Conservation (phyloP, 2,797 vertebrate genomes). For the Thalassophryne amazonica region DNA sequence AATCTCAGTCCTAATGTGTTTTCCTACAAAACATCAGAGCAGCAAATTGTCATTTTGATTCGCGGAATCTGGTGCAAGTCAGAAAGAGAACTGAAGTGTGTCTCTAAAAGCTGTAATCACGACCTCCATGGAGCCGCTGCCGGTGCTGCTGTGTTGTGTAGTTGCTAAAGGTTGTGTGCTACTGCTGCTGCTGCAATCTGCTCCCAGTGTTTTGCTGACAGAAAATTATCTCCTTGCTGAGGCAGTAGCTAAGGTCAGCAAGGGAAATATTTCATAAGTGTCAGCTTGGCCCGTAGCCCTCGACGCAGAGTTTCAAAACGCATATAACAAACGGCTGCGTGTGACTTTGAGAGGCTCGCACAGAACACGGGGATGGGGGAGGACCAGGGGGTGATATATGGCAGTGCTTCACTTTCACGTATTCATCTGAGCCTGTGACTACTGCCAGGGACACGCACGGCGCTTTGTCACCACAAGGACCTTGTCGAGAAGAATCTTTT, state of each 20-base stretch:
- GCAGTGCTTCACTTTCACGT: slow-evolving; percentile 69
- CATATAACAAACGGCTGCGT: slow-evolving; percentile 66
- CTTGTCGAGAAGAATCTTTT: slow-evolving; percentile 53
- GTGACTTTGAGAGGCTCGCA: slow-evolving; percentile 63
- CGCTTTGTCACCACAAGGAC: slow-evolving; percentile 77
- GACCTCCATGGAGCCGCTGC: slow-evolving; percentile 68
- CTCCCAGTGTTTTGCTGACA: slow-evolving; percentile 54
- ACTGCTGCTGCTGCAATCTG: slow-evolving; percentile 30
- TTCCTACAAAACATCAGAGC: no score
- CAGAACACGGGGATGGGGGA: slow-evolving; percentile 7
- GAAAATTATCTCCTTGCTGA: slow-evolving; percentile 83
- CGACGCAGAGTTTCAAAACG: slow-evolving; percentile 56
- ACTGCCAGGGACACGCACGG: slow-evolving; percentile 48
- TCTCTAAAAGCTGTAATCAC: slow-evolving; percentile 81
- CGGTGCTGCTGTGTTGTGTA: slow-evolving; percentile 41
- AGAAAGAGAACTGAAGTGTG: slow-evolving; percentile 56
- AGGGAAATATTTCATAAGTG: slow-evolving; percentile 80
- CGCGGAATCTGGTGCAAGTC: no score
- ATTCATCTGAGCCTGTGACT: slow-evolving; percentile 69
- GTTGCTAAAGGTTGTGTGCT: slow-evolving; percentile 18
- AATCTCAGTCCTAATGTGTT: no score
- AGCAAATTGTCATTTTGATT: no score
- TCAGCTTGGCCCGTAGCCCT: slow-evolving; percentile 72
- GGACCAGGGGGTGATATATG: slow-evolving; percentile 56
- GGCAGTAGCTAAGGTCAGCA: slow-evolving; percentile 70